Evolutionary conservation across 2,797 vertebrate species (phyloP).

Genomic region (Mustela erminea): DNA sequence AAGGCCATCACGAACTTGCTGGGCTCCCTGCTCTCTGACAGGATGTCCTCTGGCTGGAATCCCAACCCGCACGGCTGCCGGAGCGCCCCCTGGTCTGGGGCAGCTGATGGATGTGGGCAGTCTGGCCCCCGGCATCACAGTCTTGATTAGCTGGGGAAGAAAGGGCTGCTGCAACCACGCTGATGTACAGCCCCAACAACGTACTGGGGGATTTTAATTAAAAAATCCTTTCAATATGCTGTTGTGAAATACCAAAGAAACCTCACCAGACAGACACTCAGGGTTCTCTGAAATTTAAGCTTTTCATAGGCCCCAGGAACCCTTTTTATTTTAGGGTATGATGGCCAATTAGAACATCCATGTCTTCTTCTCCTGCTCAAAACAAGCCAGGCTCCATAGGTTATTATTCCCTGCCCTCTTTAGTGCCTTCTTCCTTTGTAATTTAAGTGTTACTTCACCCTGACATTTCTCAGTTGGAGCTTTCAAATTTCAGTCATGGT

Average conservation of each 20-base stretch:
- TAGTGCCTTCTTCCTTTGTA: slow-evolving; percentile 54
- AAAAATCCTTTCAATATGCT: slow-evolving; percentile 72
- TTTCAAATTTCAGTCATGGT: background rate
- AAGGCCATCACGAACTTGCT: background rate
- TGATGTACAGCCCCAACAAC: background rate
- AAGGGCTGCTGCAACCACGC: background rate
- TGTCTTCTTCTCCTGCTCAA: slow-evolving; percentile 11
- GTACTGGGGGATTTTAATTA: slow-evolving; percentile 61
- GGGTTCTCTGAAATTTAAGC: slow-evolving; percentile 44
- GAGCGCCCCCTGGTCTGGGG: background rate
- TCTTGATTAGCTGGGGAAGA: background rate
- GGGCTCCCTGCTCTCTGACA: background rate
- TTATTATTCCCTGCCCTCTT: background rate
- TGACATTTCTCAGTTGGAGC: background rate
- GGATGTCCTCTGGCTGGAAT: background rate
- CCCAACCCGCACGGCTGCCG: background rate
- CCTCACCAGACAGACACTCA: slow-evolving; percentile 30
- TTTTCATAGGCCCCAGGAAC: slow-evolving; percentile 13
- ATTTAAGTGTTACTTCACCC: slow-evolving; percentile 57
- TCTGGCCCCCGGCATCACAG: background rate
- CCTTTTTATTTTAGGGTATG: slow-evolving; percentile 12
- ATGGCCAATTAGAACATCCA: background rate
- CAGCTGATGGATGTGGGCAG: background rate
- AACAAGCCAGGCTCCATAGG: background rate
- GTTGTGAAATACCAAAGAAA: slow-evolving; percentile 70